phyloP scores from a whole-genome alignment of 2,113 vertebrate genomes.

The Notechis scutatus region DNA sequence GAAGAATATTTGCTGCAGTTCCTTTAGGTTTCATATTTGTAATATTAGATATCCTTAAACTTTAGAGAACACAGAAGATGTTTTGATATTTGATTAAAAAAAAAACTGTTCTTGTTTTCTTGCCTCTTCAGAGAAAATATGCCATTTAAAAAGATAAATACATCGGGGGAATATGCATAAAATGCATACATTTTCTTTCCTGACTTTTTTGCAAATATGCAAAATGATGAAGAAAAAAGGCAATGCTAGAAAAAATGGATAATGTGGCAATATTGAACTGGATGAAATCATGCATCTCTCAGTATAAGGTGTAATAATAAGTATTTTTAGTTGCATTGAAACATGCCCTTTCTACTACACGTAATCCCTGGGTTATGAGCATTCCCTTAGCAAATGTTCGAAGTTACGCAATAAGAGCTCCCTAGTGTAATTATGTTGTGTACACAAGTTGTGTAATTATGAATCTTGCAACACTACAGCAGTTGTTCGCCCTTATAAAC shows the following conservation, averaged over 20 bases:
- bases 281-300: background rate
- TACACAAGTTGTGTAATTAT: no score
- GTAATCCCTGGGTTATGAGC: no score
- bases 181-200: background rate
- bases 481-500: no score
- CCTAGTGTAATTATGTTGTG: no score
- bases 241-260: background rate
- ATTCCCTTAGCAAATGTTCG: no score
- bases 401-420: no score
- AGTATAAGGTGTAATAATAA: background rate
- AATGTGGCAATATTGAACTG: background rate
- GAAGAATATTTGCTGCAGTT: background rate
- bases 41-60: background rate
- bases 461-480: no score
- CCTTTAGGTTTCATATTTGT: background rate
- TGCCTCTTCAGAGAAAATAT: background rate
- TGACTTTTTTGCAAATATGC: background rate
- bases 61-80: background rate
- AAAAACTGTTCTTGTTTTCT: background rate
- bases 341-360: background rate
- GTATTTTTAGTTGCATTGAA: background rate
- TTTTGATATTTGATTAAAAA: background rate
- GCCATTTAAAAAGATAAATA: background rate
- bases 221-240: background rate
- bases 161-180: background rate